These are phyloP conservation scores for Eufriesea mexicana DNA, from an alignment of 1,140 invertebrate species.

Conservation along the genomic window DNA sequence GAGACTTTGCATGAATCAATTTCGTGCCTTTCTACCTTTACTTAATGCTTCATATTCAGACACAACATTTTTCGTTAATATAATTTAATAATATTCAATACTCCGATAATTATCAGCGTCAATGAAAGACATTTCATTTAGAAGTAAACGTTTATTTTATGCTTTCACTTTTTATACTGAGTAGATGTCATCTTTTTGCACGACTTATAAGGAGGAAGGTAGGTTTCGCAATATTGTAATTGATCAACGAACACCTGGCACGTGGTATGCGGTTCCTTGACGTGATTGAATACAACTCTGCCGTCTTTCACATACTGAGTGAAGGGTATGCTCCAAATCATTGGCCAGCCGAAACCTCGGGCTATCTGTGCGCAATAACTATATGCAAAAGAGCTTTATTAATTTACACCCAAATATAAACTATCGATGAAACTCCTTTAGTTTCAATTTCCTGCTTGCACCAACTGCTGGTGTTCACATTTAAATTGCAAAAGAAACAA, in stretches of 20 bases:
- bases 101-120: too few relatives aligned
- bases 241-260: constrained; percentile 64
- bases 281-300: constrained; percentile 64
- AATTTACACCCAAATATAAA: neutral
- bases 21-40: too few relatives aligned
- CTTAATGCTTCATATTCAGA: too few relatives aligned
- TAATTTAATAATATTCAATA: too few relatives aligned
- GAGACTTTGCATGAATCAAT: too few relatives aligned
- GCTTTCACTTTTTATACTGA: neutral
- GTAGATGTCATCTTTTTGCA: constrained; percentile 4
- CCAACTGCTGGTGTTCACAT: too few relatives aligned
- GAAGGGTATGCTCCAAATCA: constrained; percentile 66
- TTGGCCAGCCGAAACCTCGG: constrained; percentile 63
- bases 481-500: neutral
- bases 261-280: constrained; percentile 66
- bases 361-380: constrained; percentile 69
- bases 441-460: neutral
- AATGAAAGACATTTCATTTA: too few relatives aligned
- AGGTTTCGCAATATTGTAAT: constrained; percentile 49
- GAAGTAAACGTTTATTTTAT: neutral
- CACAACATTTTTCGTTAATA: too few relatives aligned
- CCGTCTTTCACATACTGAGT: constrained; percentile 59
- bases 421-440: too few relatives aligned
- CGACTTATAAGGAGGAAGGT: constrained; percentile 17
- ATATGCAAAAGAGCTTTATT: constrained; percentile 19